Conservation (phyloP, 2,113 vertebrate species). For the Speoplatyrhinus poulsoni region DNA sequence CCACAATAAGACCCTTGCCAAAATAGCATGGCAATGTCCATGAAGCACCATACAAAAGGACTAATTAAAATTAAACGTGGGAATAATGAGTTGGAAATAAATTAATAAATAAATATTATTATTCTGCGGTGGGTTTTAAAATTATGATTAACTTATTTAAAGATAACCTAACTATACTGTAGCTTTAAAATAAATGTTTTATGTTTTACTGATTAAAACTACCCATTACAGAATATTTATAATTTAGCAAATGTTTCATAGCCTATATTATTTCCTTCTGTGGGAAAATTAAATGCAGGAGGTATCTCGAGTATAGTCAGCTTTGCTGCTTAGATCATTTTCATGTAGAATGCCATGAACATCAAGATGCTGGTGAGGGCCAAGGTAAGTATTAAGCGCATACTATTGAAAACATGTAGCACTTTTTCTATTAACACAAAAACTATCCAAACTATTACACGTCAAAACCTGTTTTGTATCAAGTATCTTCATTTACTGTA, state of each 20-base stretch:
- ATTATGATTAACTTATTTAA: not conserved
- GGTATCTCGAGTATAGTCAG: conserved; percentile 35
- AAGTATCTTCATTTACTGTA: too few species aligned
- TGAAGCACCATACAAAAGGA: not conserved
- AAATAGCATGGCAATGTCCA: conserved; percentile 18
- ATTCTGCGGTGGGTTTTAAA: not conserved
- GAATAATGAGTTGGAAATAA: too few species aligned
- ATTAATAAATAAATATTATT: conserved; percentile 28
- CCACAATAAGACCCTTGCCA: conserved; percentile 17
- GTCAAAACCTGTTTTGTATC: too few species aligned
- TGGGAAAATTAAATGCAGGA: conserved; percentile 27
- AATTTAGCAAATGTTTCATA: not conserved
- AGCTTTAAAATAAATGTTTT: not conserved
- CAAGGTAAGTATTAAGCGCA: conserved; percentile 15
- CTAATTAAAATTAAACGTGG: conserved; percentile 13
- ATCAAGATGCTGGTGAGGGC: conserved; percentile 25
- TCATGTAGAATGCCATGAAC: conserved; percentile 51
- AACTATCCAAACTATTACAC: not conserved
- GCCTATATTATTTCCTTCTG: conserved; percentile 10
- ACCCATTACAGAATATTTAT: not conserved
- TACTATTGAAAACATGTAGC: conserved; percentile 3
- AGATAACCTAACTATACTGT: not conserved
- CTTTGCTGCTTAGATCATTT: conserved; percentile 57
- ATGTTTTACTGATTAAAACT: not conserved
- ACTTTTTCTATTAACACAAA: conserved; percentile 1